Conservation (phyloP, 1,140 invertebrate species). For the Neuroterus valhalla region DNA sequence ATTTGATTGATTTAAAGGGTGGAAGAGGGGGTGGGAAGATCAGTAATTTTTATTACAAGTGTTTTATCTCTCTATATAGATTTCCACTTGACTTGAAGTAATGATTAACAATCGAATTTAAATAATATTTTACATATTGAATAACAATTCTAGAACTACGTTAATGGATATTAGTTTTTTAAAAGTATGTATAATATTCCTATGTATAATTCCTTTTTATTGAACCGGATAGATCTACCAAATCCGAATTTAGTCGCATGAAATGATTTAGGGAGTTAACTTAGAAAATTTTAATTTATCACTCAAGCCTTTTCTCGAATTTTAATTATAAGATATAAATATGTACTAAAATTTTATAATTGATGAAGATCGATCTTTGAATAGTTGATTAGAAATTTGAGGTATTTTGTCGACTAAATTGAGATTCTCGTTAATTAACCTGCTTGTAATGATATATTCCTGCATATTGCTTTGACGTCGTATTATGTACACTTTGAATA, state of each 20-base stretch:
- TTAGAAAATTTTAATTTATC: neutral
- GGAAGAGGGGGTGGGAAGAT: too few relatives aligned
- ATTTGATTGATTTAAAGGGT: constrained; percentile 4
- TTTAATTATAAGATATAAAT: neutral
- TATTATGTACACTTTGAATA: constrained; percentile 19
- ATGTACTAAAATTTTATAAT: neutral
- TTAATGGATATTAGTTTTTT: neutral
- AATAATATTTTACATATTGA: neutral
- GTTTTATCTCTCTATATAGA: neutral
- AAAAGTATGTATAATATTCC: neutral
- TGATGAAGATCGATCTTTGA: neutral
- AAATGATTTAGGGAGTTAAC: neutral
- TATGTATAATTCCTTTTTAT: neutral
- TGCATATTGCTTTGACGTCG: constrained; percentile 14
- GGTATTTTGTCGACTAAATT: constrained; percentile 1
- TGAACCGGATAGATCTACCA: neutral
- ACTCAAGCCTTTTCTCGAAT: neutral
- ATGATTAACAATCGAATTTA: neutral
- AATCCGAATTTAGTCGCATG: neutral
- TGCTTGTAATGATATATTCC: constrained; percentile 18
- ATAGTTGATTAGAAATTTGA: neutral
- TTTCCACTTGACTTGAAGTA: neutral
- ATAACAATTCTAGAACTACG: neutral
- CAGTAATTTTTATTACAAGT: neutral
- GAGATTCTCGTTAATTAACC: constrained; percentile 20